Base-by-base conservation (phyloP, 2,113 vertebrate genomes). In the Hippopotamus amphibius region DNA sequence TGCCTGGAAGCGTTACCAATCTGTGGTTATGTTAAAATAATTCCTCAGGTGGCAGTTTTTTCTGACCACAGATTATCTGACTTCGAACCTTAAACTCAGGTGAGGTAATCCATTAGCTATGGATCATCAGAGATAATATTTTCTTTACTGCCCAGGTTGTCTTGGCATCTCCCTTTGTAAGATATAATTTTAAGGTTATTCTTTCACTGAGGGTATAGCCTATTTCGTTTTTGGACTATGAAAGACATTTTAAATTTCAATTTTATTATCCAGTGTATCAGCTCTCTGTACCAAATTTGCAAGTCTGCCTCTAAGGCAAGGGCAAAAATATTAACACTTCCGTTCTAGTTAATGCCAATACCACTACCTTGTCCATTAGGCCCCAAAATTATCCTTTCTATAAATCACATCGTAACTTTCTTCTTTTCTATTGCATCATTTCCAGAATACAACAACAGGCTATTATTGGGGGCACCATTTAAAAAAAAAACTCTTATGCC, bases 201-300 rank as follows among this genome's bases (percentile, higher is more conserved):
- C 41, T 50, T 90, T 90, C 53, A 69, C 6, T 41, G 37, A 86
- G 13, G 21, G 11, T 43, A n/a, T 41, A 61, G 77, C n/a, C 33
- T 68, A 85, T 76, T 77, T 88, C 28, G 76, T 37, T 76, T 83
- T 68, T 69, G 33, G 7, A 22, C 50, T 61, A 48, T 50, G 41
- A 93, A 92, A 59, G 8, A 69, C 3, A 86, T 63, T 92, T 96
- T 66, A 81, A 61, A 55, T 74, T 72, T 68, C 30, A 90, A 6
- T 30, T 80, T 50, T 77, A 43, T 15, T 71, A 59, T 46, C 15
- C 16, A 72, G 3, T 24, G 0, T 59, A 50, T 87, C 26, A 65
- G 14, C 24, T 66, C 57, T 76, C 22, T 74, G 24, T 74, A 50
- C 12, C 61, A 95, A 71, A 74, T 74, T 53, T 88, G 5, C 5